These are phyloP conservation scores for Sminthurides aquaticus DNA, from an alignment of 2,888 invertebrate genomes.

Conservation along the genomic window DNA sequence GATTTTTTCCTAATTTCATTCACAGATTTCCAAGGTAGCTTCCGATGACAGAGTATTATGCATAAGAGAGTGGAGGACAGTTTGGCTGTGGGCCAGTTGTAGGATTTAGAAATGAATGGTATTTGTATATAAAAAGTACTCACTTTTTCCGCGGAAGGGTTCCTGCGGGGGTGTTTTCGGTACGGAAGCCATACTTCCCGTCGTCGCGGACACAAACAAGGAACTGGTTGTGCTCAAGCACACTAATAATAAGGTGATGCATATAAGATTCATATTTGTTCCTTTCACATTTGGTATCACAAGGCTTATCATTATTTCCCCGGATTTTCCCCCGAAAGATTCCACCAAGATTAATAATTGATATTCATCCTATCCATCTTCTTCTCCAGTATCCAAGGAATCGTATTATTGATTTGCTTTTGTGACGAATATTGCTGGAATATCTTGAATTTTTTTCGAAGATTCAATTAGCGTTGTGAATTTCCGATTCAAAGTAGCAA, in stretches of 20 bases:
- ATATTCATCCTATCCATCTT: not conserved
- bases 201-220: constrained; percentile 14
- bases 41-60: too few species aligned
- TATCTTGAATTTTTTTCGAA: not conserved
- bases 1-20: not conserved
- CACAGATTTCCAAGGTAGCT: not conserved
- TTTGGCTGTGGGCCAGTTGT: too few species aligned
- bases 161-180: constrained; percentile 21
- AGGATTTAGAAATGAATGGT: not conserved
- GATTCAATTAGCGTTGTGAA: not conserved
- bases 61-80: too few species aligned
- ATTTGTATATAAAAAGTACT: constrained; percentile 12
- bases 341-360: not conserved
- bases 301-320: not conserved
- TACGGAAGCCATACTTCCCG: not conserved
- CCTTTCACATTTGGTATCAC: constrained; percentile 1
- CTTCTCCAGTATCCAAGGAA: not conserved
- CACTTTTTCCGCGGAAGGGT: constrained; percentile 35
- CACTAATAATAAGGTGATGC: constrained; percentile 10
- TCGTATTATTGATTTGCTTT: not conserved
- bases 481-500: too few species aligned
- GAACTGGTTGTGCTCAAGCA: constrained; percentile 19
- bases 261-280: constrained; percentile 10
- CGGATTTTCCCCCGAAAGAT: not conserved
- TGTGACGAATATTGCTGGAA: not conserved